phyloP scores from a whole-genome alignment of 2,113 vertebrate species.

The Notechis scutatus region DNA sequence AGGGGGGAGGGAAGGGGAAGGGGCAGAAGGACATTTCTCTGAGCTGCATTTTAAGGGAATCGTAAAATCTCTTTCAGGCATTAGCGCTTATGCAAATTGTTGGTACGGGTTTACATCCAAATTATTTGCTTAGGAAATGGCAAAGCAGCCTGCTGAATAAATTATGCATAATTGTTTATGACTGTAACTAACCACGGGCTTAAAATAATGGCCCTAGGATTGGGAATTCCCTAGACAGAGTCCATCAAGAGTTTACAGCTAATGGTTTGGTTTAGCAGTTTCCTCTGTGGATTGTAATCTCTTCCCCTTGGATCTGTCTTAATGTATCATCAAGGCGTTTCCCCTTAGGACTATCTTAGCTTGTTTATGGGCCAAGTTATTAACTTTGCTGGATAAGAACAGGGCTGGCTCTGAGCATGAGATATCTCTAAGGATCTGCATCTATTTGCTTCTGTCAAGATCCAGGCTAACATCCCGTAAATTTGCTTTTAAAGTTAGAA shows the following conservation, averaged over 20 bases:
- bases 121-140: background rate
- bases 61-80: background rate
- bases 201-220: background rate
- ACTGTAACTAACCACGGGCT: background rate
- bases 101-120: background rate
- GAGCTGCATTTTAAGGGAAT: background rate
- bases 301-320: background rate
- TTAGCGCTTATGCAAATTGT: background rate
- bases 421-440: background rate
- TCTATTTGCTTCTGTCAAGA: background rate
- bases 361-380: background rate
- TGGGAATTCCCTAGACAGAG: background rate
- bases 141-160: background rate
- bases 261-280: background rate
- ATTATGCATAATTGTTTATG: background rate
- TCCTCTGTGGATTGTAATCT: background rate
- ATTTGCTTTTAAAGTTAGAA: background rate
- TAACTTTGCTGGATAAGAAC: background rate
- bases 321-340: background rate
- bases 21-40: no score
- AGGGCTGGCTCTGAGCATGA: background rate
- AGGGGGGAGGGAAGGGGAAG: fast-evolving
- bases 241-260: background rate
- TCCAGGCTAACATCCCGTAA: background rate
- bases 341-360: background rate